These are phyloP conservation scores for Apeltes quadracus DNA, from an alignment of 2,113 vertebrate species.

Conservation along the genomic window DNA sequence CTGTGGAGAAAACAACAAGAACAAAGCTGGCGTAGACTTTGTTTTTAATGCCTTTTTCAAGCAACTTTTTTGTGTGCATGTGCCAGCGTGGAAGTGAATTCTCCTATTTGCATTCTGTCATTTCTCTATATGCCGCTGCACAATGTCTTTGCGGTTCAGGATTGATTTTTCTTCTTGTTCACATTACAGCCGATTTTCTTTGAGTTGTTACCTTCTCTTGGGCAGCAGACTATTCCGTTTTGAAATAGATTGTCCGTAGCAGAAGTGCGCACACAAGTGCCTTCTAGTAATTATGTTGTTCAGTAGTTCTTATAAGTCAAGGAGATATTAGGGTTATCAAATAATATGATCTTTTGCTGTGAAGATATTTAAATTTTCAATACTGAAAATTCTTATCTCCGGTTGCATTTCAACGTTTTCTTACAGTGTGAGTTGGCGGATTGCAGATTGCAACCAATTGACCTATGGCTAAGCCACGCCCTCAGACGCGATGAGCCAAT, in stretches of 20 bases:
- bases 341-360: not conserved
- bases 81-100: not conserved
- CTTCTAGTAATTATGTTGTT: not conserved
- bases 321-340: too few relatives aligned
- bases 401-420: not conserved
- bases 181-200: not conserved
- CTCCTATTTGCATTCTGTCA: not conserved
- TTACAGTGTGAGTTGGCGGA: not conserved
- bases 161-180: not conserved
- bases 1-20: not conserved
- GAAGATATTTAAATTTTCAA: not conserved
- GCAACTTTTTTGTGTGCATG: not conserved
- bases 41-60: constrained; percentile 1
- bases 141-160: not conserved
- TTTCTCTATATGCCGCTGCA: not conserved
- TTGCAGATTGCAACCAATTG: not conserved
- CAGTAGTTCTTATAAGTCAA: not conserved
- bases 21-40: not conserved
- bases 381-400: not conserved
- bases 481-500: too few relatives aligned
- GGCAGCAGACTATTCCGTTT: too few relatives aligned
- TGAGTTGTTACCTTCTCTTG: not conserved
- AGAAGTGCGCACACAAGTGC: too few relatives aligned
- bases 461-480: too few relatives aligned
- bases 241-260: too few relatives aligned